Conservation (phyloP, 2,797 vertebrate species). For the Thripadectes ignobilis region DNA sequence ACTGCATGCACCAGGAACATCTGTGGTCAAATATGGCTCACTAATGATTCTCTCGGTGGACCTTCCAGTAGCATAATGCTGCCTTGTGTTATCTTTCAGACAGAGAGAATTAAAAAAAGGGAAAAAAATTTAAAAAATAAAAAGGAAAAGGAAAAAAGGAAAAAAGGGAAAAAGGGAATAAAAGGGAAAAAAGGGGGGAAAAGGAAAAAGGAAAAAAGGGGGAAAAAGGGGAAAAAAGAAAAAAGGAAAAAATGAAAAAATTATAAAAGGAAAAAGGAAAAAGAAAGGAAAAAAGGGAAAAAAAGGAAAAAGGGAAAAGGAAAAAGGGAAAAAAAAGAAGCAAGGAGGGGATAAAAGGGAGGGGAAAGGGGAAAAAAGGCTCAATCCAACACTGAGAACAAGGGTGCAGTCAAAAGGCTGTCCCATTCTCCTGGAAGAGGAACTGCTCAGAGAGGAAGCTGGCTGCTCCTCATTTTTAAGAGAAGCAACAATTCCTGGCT, state of each 20-base stretch:
- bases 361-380: neutral
- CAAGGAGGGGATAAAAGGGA: neutral
- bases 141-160: neutral
- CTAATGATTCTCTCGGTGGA: neutral
- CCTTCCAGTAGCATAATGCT: neutral
- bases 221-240: neutral
- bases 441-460: neutral
- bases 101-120: neutral
- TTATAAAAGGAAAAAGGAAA: neutral
- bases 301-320: neutral
- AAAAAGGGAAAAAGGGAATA: neutral
- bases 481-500: slow-evolving; percentile 1
- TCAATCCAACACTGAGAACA: neutral
- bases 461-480: neutral
- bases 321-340: neutral
- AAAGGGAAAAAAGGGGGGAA: neutral
- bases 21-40: neutral
- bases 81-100: neutral
- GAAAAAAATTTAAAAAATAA: neutral
- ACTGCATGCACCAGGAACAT: neutral
- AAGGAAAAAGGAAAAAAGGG: neutral
- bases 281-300: neutral
- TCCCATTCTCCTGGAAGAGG: neutral
- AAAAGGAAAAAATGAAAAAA: neutral
- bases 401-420: neutral